Percentiles rank a stretch among this genome's conserved stretches.
Conservation (phyloP, 1,140 invertebrate genomes). For the Mycetomoellerius zeteki region DNA sequence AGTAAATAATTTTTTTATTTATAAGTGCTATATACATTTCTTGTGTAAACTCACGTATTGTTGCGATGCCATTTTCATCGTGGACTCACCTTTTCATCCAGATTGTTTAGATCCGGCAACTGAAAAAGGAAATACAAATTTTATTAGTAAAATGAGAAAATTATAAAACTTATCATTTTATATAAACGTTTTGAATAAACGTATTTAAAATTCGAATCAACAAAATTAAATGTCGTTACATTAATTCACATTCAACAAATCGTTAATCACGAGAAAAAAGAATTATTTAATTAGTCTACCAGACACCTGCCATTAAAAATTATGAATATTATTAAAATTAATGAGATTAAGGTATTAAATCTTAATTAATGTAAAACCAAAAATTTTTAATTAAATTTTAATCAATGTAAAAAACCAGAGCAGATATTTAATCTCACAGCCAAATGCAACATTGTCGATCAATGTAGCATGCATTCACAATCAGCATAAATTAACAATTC, state of each 20-base stretch:
- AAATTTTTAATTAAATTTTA: constrained; percentile 3
- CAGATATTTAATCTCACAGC: neutral
- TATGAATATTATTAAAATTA: neutral
- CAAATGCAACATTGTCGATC: neutral
- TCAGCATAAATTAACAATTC: constrained; percentile 13
- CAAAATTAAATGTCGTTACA: neutral
- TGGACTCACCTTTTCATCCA: constrained; percentile 84
- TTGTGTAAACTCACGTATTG: neutral
- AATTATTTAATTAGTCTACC: neutral
- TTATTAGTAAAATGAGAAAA: neutral
- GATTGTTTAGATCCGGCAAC: constrained; percentile 83
- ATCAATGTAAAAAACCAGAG: neutral
- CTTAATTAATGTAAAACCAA: neutral
- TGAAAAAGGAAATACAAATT: constrained; percentile 79
- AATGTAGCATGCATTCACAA: neutral
- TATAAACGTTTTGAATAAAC: neutral
- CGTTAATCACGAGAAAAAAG: neutral
- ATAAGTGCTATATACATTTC: neutral
- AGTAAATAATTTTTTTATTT: neutral
- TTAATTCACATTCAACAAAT: neutral
- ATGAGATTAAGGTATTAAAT: neutral
- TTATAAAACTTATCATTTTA: neutral
- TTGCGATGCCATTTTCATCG: neutral
- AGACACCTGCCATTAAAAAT: neutral
- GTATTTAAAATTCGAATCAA: neutral